A percentile compares a stretch with the other conserved stretches of the same genome.
phyloP scores from a whole-genome alignment of 2,797 vertebrate species.

The Lycodopsis pacificus region DNA sequence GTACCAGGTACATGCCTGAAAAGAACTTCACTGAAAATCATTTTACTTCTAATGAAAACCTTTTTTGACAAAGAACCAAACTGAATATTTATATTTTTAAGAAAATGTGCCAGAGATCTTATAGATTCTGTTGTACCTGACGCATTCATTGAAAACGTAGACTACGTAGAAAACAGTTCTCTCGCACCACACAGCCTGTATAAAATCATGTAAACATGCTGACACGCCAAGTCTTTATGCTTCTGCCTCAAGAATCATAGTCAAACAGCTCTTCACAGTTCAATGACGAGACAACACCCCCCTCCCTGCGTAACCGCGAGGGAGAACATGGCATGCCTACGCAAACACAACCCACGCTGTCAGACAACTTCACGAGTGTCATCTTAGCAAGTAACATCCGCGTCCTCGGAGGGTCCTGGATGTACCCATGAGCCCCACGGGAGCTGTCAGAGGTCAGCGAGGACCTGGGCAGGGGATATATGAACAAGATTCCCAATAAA shows the following conservation, averaged over 20 bases:
- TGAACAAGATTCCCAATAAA: conserved; percentile 88
- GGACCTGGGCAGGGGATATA: conserved; percentile 79
- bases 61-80: not conserved
- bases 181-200: not conserved
- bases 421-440: conserved; percentile 75
- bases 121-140: not conserved
- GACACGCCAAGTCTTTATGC: not conserved
- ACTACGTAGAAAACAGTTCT: not conserved
- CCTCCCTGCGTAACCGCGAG: conserved; percentile 34
- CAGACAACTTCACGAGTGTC: conserved; percentile 30
- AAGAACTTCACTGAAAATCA: not conserved
- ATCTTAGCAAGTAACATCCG: conserved; percentile 31
- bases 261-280: conserved; percentile 58
- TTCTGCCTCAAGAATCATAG: not conserved
- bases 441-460: conserved; percentile 81
- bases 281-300: conserved; percentile 41
- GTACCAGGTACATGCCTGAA: not conserved
- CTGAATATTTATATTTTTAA: not conserved
- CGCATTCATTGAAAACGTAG: not conserved
- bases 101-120: not conserved
- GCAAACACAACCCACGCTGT: conserved; percentile 40
- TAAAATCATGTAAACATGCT: conserved; percentile 6
- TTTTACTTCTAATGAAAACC: not conserved
- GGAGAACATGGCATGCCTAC: conserved; percentile 29
- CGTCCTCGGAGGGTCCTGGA: conserved; percentile 60